phyloP scores from a whole-genome alignment of 2,888 invertebrate species.

The Aspidapion aeneum region DNA sequence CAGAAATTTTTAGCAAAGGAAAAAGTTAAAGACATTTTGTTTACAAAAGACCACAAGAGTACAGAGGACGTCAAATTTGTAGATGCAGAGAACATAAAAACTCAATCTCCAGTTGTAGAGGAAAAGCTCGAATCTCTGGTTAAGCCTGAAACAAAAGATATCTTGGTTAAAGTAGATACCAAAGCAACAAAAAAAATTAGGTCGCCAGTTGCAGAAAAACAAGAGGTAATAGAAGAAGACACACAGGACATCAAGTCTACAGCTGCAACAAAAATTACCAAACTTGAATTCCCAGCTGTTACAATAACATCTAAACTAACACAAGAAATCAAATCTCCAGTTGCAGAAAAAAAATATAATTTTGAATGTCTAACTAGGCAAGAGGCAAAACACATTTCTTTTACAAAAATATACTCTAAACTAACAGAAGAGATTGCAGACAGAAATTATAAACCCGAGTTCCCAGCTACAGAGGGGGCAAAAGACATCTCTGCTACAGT shows the following conservation, averaged over 20 bases:
- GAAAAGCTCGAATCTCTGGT: not conserved
- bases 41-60: constrained; percentile 3
- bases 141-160: not conserved
- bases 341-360: too few relatives aligned
- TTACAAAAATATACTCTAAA: too few relatives aligned
- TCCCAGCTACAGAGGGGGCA: too few relatives aligned
- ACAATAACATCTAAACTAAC: not conserved
- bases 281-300: too few relatives aligned
- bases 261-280: not conserved
- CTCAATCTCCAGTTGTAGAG: not conserved
- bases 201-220: constrained; percentile 12
- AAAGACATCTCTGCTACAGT: too few relatives aligned
- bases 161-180: too few relatives aligned
- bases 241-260: not conserved
- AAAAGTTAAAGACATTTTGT: constrained; percentile 18
- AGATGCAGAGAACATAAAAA: not conserved
- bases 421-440: too few relatives aligned
- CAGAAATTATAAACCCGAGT: too few relatives aligned
- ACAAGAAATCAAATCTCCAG: not conserved
- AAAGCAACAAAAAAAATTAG: not conserved
- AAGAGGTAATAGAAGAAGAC: not conserved
- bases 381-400: too few relatives aligned
- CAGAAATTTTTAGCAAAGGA: not conserved
- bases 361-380: too few relatives aligned
- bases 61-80: not conserved